Evolutionary conservation across 2,797 vertebrate genomes (phyloP).

Genomic region (Lepilemur ruficaudatus): DNA sequence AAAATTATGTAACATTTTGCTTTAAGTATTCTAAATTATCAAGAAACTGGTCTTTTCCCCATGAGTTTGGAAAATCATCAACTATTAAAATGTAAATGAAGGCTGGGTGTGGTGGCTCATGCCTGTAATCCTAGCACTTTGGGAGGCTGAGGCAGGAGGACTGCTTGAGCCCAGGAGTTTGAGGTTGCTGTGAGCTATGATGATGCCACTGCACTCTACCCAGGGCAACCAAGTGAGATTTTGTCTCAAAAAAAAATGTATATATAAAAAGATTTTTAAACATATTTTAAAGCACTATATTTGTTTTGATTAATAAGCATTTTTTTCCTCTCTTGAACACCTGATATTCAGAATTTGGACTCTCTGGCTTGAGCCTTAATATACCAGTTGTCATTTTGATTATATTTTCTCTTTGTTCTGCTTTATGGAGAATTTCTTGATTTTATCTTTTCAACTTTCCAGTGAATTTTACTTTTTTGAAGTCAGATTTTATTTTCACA

Average conservation of each 20-base stretch:
- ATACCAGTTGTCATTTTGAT: background rate
- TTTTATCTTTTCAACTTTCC: background rate
- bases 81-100: background rate
- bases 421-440: background rate
- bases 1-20: background rate
- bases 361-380: background rate
- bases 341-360: background rate
- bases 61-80: background rate
- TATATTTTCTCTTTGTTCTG: background rate
- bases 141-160: too few relatives aligned
- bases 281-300: background rate
- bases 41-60: background rate
- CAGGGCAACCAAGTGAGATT: too few relatives aligned
- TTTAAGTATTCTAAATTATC: background rate
- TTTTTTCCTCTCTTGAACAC: background rate
- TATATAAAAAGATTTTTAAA: background rate
- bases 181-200: too few relatives aligned
- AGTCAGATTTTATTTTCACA: background rate
- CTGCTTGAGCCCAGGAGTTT: too few relatives aligned
- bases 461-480: background rate
- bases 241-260: too few relatives aligned
- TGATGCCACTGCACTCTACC: too few relatives aligned
- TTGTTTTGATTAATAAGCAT: background rate
- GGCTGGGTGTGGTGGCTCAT: too few relatives aligned
- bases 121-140: too few relatives aligned